Evolutionary conservation across 2,797 vertebrate species (phyloP), one percentile per base, ranked within the genome.

Genomic region (Protosalanx chinensis): DNA sequence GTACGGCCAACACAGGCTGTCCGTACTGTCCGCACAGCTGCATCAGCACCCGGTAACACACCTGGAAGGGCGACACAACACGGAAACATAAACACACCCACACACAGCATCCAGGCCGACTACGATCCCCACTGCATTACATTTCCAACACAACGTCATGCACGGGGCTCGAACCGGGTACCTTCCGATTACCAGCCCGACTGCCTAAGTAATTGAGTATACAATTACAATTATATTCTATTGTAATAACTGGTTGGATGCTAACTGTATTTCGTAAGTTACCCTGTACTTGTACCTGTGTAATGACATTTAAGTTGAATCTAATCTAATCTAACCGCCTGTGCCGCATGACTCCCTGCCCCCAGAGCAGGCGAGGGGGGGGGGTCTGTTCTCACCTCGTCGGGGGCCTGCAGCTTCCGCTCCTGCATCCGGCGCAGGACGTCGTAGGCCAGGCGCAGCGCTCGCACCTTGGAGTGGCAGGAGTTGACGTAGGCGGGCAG

Each of bases 1-100:
- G 91, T 10, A 99, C 97, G 0, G 98, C 97, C 75, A 99, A 91
- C 64, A 99, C 98, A 0, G 98, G 98, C 86, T 98, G 97, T 46
- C 97, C 95, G 2, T 98, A 97, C 84, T 98, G 97, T 3, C 98
- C 97, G 67, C 98, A 99, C 57, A 99, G 88, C 80, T 99, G 97
- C 95, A 99, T 97, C 49, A 99, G 87, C 1, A 99, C 95, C 12
- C 98, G 93, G 86, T 99, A 99, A 85, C 98, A 99, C 35, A 99
- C 98, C 98, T 98, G 79, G 35, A 82, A 46, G 41, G 41, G 41
- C 12, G 12, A 60, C 23, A 4, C 0, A 5, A 3, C 61, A 33
- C 35, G 57, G 29, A 27, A 29, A 20, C n/a, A 18, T 27, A 51
- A 30, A 6, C 71, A n/a, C 6, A 57, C 6, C 5, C 0, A 51